These are phyloP conservation scores for Borostomias antarcticus DNA, from an alignment of 2,797 vertebrate species.

Conservation along the genomic window DNA sequence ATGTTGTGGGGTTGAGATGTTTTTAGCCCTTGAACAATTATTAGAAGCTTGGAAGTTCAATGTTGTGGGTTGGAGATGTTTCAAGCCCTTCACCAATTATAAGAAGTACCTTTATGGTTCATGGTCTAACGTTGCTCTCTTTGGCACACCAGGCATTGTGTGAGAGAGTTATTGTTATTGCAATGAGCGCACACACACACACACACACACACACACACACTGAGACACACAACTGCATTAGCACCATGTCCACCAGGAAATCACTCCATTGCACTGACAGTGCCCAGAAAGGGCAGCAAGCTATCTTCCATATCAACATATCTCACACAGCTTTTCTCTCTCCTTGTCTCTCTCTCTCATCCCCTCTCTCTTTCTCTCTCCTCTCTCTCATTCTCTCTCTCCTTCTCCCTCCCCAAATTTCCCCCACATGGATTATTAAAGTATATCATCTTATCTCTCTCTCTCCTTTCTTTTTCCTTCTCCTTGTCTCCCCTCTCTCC, in stretches of 20 bases:
- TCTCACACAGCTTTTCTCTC: too few relatives aligned
- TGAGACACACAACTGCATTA: background rate
- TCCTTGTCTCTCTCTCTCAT: background rate
- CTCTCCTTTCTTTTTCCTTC: background rate
- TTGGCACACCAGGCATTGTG: background rate
- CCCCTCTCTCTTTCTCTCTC: background rate
- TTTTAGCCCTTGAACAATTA: constrained; percentile 16
- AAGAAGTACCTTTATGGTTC: background rate
- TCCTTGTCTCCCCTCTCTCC: background rate
- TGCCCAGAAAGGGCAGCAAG: too few relatives aligned
- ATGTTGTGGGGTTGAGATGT: constrained; percentile 28
- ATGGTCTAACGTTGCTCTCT: background rate
- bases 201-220: constrained; percentile 6
- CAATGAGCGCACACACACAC: constrained; percentile 4
- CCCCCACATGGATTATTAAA: background rate
- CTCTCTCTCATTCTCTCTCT: background rate
- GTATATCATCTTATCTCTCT: constrained; percentile 5
- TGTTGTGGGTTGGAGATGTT: constrained; percentile 26
- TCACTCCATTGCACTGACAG: background rate
- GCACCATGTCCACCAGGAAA: background rate
- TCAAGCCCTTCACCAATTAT: constrained; percentile 15
- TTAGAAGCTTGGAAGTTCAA: constrained; percentile 24
- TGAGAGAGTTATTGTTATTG: constrained; percentile 3
- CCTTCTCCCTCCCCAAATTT: background rate
- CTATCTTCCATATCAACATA: too few relatives aligned